Conservation (phyloP, 2,113 vertebrate species). For the Indicator indicator region DNA sequence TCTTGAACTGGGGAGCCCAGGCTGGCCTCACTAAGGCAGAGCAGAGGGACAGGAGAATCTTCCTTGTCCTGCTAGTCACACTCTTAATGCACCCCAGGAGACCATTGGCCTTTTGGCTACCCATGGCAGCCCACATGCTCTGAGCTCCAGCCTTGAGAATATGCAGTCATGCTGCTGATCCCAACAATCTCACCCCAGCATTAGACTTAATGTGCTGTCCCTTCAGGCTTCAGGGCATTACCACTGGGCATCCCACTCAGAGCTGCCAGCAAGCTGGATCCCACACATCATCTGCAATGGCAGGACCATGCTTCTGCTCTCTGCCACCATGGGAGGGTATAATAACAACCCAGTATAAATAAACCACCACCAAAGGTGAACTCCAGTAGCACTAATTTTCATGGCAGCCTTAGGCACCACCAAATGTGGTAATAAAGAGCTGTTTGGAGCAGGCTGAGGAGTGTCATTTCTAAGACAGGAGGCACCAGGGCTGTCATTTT, state of each 20-base stretch:
- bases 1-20: too few species aligned
- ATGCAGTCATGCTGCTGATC: neutral
- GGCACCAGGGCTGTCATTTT: neutral
- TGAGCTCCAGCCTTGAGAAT: neutral
- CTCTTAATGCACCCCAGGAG: too few species aligned
- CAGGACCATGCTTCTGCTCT: neutral
- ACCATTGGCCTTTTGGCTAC: neutral
- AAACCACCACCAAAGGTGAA: neutral
- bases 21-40: too few species aligned
- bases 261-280: neutral
- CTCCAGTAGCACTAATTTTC: neutral
- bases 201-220: fast-evolving
- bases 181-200: neutral
- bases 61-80: too few species aligned
- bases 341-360: neutral
- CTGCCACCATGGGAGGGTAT: fast-evolving
- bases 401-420: neutral
- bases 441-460: neutral
- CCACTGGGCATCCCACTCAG: fast-evolving
- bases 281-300: neutral
- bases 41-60: too few species aligned
- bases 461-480: neutral
- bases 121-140: fast-evolving
- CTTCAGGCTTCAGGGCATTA: neutral
- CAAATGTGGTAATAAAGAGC: neutral